Base-by-base conservation (phyloP, 2,797 vertebrate genomes). In the Bradypus variegatus region DNA sequence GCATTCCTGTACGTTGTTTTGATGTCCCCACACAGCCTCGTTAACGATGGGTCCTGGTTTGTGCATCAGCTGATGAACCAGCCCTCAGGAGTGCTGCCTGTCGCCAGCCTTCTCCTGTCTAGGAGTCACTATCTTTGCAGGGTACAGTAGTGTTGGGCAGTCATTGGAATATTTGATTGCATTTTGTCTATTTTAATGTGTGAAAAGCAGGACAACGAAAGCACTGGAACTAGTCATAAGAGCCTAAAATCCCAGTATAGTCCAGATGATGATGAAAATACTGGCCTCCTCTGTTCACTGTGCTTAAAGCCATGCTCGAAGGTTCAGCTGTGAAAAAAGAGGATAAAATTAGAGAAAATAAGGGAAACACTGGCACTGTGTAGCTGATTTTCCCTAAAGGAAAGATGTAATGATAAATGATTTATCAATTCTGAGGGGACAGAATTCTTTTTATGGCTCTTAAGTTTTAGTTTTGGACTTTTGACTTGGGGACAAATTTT, bases 401-500 rank as follows among this genome's bases (percentile, higher is more conserved):
- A 78, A 87, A 93, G 12, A 36, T 81, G 9, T 84, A 41, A 78
- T 50, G 75, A 80, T 53, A 77, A 75, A 58, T 81, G 53, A 18
- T 38, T 16, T 72, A 9, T 70, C 67, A 23, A 55, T 18, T 45
- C 21, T 62, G 69, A 83, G 14, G 8, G n/a, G 27, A 19, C 18
- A 75, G 75, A 87, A 50, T 62, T 83, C 14, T 82, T 86, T 48
- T 89, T 69, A 86, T 70, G 76, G 19, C 53, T n/a, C 21, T 67
- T 25, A 69, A 55, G 78, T 79, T 64, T 85, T 88, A 50, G 41
- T 73, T 86, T 77, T 72, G 72, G 55, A 81, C 27, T 82, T 94
- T 79, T 77, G 41, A 64, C 72, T 86, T 79, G 79, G 75, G 80
- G 58, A 67, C 65, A 67, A n/a, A 31, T 87, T 86, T 92, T 91